A percentile compares a stretch with the other conserved stretches of the same genome.
These are phyloP conservation scores for Etheostoma spectabile DNA, from an alignment of 2,113 vertebrate species.

Conservation along the genomic window DNA sequence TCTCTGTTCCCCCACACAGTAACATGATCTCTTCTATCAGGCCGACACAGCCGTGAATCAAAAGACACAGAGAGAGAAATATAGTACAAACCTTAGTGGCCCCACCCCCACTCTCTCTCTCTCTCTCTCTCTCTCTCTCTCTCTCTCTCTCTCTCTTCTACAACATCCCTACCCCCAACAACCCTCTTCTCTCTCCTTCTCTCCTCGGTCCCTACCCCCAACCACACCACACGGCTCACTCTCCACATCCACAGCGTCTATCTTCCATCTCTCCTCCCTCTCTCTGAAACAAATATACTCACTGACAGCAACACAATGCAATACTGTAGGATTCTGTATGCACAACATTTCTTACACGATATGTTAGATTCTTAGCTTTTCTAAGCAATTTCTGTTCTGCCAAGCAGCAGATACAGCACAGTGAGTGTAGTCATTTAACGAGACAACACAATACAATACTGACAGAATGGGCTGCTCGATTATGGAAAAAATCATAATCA, in stretches of 20 bases:
- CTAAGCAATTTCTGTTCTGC: not conserved
- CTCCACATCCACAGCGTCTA: conserved; percentile 62
- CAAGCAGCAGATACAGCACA: conserved; percentile 11
- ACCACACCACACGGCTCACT: conserved; percentile 69
- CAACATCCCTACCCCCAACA: conserved; percentile 80
- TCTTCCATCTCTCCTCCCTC: conserved; percentile 53
- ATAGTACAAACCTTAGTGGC: conserved; percentile 79
- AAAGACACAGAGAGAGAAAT: conserved; percentile 79
- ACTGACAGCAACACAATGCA: conserved; percentile 29
- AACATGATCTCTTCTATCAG: conserved; percentile 80
- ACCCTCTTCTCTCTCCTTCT: conserved; percentile 50
- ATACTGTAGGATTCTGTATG: conserved; percentile 2
- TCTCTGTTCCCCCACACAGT: conserved; percentile 57
- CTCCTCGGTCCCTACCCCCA: conserved; percentile 74
- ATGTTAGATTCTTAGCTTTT: not conserved
- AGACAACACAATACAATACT: not conserved
- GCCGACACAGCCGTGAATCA: conserved; percentile 78
- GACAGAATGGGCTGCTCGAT: too few species aligned
- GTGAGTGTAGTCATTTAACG: not conserved
- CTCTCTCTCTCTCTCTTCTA: conserved; percentile 56
- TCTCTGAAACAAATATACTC: conserved; percentile 61
- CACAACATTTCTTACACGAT: conserved; percentile 1
- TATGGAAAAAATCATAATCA: too few species aligned
- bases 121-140: conserved; percentile 44
- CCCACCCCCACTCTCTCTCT: conserved; percentile 77